Conservation (phyloP, 2,888 invertebrate species). For the Brachynemurus nebulosus region DNA sequence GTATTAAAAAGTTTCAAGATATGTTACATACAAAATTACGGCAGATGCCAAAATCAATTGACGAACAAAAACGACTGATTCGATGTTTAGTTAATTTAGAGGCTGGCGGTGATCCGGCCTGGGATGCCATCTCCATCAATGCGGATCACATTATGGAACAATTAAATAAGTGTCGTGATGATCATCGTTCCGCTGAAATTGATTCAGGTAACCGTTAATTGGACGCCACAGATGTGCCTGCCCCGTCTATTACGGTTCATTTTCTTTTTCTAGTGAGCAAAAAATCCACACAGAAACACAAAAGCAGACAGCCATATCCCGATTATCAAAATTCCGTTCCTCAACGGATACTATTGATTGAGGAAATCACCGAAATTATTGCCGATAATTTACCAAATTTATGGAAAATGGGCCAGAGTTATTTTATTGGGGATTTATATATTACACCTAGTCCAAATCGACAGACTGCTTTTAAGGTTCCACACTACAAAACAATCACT, state of each 20-base stretch:
- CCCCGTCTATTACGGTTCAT: neutral
- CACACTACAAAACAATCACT: no score
- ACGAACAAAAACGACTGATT: slow-evolving; percentile 90
- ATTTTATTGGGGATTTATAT: slow-evolving; percentile 79
- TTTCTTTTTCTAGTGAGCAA: slow-evolving; percentile 24
- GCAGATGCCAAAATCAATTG: slow-evolving; percentile 81
- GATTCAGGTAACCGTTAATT: slow-evolving; percentile 20
- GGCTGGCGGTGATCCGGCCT: slow-evolving; percentile 79
- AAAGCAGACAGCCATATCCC: slow-evolving; percentile 23
- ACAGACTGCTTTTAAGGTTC: slow-evolving; percentile 63
- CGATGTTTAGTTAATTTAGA: slow-evolving; percentile 67
- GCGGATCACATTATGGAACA: slow-evolving; percentile 62
- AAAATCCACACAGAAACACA: slow-evolving; percentile 27
- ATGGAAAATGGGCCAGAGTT: slow-evolving; percentile 90
- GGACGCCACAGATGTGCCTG: neutral
- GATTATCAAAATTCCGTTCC: slow-evolving; percentile 37
- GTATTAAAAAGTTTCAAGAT: slow-evolving; percentile 66
- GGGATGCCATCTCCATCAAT: slow-evolving; percentile 83
- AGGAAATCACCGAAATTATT: slow-evolving; percentile 63
- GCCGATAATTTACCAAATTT: slow-evolving; percentile 73
- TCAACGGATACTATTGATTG: slow-evolving; percentile 59
- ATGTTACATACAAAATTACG: slow-evolving; percentile 71
- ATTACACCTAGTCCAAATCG: slow-evolving; percentile 58
- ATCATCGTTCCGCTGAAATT: slow-evolving; percentile 39
- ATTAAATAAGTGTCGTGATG: slow-evolving; percentile 48